Evolutionary conservation across 1,140 invertebrate genomes (phyloP).

Genomic region (Laodelphax striatellus): DNA sequence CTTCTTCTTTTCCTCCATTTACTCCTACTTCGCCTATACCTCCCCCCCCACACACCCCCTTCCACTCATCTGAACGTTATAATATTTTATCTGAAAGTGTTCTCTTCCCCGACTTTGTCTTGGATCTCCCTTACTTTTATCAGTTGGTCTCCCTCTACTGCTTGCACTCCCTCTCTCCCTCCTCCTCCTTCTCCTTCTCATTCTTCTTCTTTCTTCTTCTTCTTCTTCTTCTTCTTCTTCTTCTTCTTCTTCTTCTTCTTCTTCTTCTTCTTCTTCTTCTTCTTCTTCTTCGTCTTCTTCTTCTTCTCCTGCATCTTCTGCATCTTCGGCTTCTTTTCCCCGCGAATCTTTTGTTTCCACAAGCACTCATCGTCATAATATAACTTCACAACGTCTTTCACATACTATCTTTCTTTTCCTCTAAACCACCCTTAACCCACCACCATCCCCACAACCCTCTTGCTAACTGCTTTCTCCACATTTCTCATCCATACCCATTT

Average conservation of each 20-base stretch:
- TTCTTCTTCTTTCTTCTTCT: not conserved
- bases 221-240: no score
- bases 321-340: no score
- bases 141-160: not conserved
- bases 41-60: not conserved
- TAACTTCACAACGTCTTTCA: not conserved
- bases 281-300: no score
- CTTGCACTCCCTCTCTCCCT: not conserved
- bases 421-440: no score
- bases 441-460: not conserved
- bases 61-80: slow-evolving; percentile 1
- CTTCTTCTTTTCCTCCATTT: no score
- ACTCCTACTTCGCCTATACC: no score
- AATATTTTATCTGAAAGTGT: not conserved
- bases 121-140: not conserved
- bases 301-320: no score
- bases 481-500: not conserved
- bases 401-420: not conserved
- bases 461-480: not conserved
- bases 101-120: not conserved
- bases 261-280: no score
- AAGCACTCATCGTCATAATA: no score
- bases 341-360: no score
- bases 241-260: no score
- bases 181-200: not conserved